Evolutionary conservation across 2,113 vertebrate genomes (phyloP).

Genomic region (Pedetes capensis): DNA sequence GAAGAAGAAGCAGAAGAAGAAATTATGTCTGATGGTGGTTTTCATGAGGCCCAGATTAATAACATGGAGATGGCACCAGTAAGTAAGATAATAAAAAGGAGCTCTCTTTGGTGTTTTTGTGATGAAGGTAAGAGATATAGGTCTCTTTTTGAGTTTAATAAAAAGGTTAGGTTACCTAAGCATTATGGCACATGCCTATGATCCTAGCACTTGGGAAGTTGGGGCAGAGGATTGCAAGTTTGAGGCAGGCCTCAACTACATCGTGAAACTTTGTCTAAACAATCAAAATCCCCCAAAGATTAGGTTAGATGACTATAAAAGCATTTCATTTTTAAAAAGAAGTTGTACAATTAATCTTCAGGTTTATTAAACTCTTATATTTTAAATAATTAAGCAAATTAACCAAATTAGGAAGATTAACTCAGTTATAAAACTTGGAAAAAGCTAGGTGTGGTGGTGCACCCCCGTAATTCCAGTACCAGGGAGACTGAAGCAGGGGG

Average conservation of each 20-base stretch:
- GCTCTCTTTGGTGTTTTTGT: constrained; percentile 14
- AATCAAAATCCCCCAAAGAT: too few species aligned
- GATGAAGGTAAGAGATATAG: not conserved
- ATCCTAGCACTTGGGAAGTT: too few species aligned
- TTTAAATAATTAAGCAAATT: constrained; percentile 36
- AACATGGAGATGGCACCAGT: constrained; percentile 96
- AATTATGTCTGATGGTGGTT: constrained; percentile 96
- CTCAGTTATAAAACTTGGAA: constrained; percentile 10
- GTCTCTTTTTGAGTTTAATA: constrained; percentile 18
- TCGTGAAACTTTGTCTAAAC: too few species aligned
- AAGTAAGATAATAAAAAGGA: constrained; percentile 74
- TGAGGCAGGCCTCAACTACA: too few species aligned
- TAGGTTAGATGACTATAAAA: not conserved
- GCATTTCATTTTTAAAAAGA: constrained; percentile 42
- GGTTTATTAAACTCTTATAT: constrained; percentile 10
- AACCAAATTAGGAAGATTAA: constrained; percentile 25
- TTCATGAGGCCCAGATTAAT: constrained; percentile 95
- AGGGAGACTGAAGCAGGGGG: too few species aligned
- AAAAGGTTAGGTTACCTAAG: not conserved
- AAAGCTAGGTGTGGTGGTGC: too few species aligned
- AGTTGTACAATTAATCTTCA: not conserved
- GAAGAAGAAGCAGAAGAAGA: constrained; percentile 94
- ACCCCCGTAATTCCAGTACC: too few species aligned
- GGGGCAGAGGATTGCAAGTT: too few species aligned
- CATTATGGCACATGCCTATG: too few species aligned